Percentiles rank a stretch among this genome's conserved stretches.
Conservation (phyloP, 2,888 invertebrate species). For the Selenia dentaria region DNA sequence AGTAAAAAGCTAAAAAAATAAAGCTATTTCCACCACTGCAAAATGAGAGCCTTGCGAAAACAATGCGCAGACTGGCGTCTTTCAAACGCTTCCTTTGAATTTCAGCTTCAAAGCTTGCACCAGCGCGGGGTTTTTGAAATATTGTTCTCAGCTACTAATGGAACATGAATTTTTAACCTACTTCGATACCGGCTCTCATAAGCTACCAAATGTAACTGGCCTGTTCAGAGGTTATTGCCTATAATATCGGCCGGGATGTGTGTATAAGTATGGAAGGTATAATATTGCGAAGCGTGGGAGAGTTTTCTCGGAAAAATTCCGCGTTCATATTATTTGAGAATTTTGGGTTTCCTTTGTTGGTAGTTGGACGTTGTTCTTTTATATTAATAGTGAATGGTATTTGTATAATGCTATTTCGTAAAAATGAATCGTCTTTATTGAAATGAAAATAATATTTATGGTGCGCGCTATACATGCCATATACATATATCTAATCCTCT, state of each 20-base stretch:
- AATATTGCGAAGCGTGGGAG: neutral
- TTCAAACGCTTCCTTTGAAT: conserved; percentile 55
- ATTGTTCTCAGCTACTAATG: conserved; percentile 51
- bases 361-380: too few relatives aligned
- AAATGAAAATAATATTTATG: too few relatives aligned
- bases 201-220: conserved; percentile 22
- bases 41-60: conserved; percentile 55
- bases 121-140: conserved; percentile 53
- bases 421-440: too few relatives aligned
- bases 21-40: conserved; percentile 48
- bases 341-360: too few relatives aligned
- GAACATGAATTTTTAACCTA: conserved; percentile 52
- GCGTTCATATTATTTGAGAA: neutral
- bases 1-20: conserved; percentile 49
- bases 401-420: too few relatives aligned
- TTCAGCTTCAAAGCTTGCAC: conserved; percentile 50
- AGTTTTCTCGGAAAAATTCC: conserved; percentile 3
- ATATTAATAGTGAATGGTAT: too few relatives aligned
- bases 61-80: conserved; percentile 50
- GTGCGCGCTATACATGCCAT: too few relatives aligned
- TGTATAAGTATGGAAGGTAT: neutral
- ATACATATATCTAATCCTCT: too few relatives aligned
- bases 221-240: conserved; percentile 21
- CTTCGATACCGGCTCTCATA: conserved; percentile 37
- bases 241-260: conserved; percentile 31